Conservation (phyloP, 2,797 vertebrate species). For the Anomalospiza imberbis region DNA sequence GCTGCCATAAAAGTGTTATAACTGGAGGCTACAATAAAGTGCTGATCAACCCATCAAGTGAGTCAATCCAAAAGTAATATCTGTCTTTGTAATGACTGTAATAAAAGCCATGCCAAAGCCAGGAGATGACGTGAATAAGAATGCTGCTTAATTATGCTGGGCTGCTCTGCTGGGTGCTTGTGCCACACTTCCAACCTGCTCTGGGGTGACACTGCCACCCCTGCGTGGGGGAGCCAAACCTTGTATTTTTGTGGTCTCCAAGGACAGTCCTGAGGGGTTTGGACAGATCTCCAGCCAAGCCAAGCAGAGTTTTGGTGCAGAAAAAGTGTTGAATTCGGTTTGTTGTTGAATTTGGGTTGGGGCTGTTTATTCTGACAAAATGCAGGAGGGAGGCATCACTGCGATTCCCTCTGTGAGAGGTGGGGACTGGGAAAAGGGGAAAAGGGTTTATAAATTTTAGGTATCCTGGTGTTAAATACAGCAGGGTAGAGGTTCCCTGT, state of each 20-base stretch:
- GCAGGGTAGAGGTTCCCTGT: background rate
- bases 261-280: background rate
- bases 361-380: background rate
- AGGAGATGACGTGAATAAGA: constrained; percentile 48
- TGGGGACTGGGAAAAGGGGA: background rate
- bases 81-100: constrained; percentile 60
- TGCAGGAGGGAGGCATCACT: background rate
- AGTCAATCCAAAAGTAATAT: constrained; percentile 68
- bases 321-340: background rate
- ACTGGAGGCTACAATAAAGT: constrained; percentile 67
- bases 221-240: background rate
- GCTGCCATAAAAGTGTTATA: constrained; percentile 57
- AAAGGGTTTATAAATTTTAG: background rate
- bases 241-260: background rate
- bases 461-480: background rate
- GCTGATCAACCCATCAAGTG: constrained; percentile 67
- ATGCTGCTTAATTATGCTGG: constrained; percentile 36
- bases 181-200: background rate
- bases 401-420: background rate
- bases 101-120: constrained; percentile 60
- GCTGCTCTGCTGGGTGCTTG: background rate
- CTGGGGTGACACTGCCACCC: background rate
- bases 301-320: background rate
- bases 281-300: background rate
- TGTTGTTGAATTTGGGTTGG: background rate